These are phyloP conservation scores for Phymorhynchus buccinoides DNA, from an alignment of 1,140 invertebrate genomes.

Conservation along the genomic window DNA sequence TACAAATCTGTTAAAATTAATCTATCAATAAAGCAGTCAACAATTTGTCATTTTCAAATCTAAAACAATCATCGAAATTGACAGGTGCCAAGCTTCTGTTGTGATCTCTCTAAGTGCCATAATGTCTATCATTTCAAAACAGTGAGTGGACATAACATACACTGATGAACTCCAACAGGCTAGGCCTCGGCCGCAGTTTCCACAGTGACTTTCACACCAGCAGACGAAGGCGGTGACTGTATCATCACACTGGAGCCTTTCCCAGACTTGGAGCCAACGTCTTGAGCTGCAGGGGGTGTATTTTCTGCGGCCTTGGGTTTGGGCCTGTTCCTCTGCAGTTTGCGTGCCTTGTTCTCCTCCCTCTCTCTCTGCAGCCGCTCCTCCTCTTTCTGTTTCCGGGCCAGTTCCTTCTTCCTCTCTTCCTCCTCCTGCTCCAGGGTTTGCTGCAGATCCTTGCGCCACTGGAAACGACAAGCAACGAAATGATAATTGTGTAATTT, in stretches of 20 bases:
- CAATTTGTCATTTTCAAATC: too few species aligned
- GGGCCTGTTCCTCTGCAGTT: neutral
- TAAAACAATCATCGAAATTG: too few species aligned
- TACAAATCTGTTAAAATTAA: too few species aligned
- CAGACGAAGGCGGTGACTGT: neutral
- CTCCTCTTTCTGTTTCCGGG: conserved; percentile 55
- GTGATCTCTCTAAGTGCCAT: too few species aligned
- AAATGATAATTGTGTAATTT: neutral
- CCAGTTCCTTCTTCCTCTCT: conserved; percentile 57
- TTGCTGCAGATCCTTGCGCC: conserved; percentile 67
- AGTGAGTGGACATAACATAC: too few species aligned
- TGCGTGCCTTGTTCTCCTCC: conserved; percentile 35
- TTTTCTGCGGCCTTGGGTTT: neutral
- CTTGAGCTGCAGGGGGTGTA: neutral
- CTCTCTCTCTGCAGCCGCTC: conserved; percentile 57
- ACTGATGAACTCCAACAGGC: too few species aligned
- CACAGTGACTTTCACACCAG: neutral
- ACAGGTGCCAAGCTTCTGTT: too few species aligned
- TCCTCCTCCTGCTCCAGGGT: conserved; percentile 61
- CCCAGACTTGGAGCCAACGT: neutral
- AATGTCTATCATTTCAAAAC: too few species aligned
- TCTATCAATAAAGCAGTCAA: too few species aligned
- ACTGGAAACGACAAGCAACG: conserved; percentile 51
- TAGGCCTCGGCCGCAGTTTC: neutral
- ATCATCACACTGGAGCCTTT: neutral